phyloP scores from a whole-genome alignment of 1,140 invertebrate genomes.

The Elysia chlorotica region DNA sequence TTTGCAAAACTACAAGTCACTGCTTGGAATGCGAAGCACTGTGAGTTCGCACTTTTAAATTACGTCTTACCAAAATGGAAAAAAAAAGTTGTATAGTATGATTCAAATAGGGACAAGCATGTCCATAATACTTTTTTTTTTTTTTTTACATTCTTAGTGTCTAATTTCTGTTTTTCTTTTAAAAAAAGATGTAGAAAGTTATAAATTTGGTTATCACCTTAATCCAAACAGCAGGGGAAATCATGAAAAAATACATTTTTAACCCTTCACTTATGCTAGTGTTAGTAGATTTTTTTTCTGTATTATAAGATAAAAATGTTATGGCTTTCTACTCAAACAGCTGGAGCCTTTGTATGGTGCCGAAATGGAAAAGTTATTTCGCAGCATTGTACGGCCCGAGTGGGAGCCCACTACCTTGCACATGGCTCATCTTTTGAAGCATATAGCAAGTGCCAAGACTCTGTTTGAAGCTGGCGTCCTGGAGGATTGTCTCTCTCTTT shows the following conservation, averaged over 20 bases:
- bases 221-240: no score
- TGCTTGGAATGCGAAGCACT: constrained; percentile 33
- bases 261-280: no score
- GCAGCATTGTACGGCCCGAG: constrained; percentile 24
- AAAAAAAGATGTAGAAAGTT: no score
- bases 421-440: constrained; percentile 41
- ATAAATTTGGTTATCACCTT: no score
- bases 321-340: neutral
- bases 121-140: no score
- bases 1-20: constrained; percentile 39
- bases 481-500: constrained; percentile 35
- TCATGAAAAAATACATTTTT: no score
- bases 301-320: neutral
- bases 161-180: no score
- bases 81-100: no score
- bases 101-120: no score
- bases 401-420: constrained; percentile 35
- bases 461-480: constrained; percentile 30
- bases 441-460: constrained; percentile 28
- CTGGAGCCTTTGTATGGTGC: neutral
- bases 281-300: no score
- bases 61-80: no score
- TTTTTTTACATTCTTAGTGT: no score
- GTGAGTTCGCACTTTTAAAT: constrained; percentile 19
- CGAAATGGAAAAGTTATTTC: constrained; percentile 35